Evolutionary conservation across 2,888 invertebrate species (phyloP), one percentile per base, ranked within the genome.

Genomic region (Patella pellucida): DNA sequence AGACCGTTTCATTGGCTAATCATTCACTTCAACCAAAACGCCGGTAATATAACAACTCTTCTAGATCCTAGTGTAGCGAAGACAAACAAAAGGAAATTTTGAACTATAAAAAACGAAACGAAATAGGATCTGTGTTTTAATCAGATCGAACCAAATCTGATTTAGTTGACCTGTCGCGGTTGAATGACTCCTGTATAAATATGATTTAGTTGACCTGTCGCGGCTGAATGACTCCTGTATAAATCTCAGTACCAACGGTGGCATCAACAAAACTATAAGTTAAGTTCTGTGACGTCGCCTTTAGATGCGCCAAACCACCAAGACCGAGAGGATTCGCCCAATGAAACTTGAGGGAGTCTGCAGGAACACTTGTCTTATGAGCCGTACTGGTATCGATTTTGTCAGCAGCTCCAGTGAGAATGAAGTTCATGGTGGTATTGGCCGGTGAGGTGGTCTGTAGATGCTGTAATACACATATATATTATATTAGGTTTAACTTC

Each of bases 391-490:
- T 78, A 70, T 91, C 90, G 12, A 89, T 85, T 76, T 90, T 87
- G 74, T 91, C 90, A 9, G 89, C 91, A 1, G 91, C 89, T 19
- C 92, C 92, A 16, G 89, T 87, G 0, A 92, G 86, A 73, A 92
- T 87, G 79, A 91, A 91, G 70, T 91, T 81, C 73, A 91, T 84
- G 11, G 83, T 83, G 14, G 76, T 70, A 16, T 81, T 78, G 16
- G 81, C 77, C 14, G 84, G 77, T 3, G 74, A 75, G 11, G 78
- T 82, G 50, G 81, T 73, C 71, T 82, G 81, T 50, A 88, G 79
- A 77, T 87, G 85, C 88, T 86, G 79, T 15, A 77, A 85, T 69
- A 62, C 41, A 11, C 52, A 41, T n/a, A n/a, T n/a, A 31, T 31
- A 31, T 31, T 31, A 31, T 31, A 31, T 31, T 31, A 31, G 31